Evolutionary conservation across 2,113 vertebrate species (phyloP).

Genomic region (Mesembrinibis cayennensis): DNA sequence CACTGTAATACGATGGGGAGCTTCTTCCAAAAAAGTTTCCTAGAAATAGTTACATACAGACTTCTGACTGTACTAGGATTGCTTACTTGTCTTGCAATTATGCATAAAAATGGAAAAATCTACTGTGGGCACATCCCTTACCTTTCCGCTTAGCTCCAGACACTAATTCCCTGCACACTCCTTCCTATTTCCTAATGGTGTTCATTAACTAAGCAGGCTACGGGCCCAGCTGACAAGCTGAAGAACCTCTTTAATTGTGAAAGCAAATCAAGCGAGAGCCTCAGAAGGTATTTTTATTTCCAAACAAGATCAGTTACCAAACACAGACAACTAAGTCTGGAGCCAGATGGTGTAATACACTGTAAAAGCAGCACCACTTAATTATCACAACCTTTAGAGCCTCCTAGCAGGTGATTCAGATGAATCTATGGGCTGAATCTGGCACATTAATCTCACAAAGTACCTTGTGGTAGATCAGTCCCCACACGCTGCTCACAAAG

Average conservation of each 20-base stretch:
- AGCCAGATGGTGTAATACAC: slow-evolving; percentile 40
- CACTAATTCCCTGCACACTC: background rate
- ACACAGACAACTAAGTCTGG: slow-evolving; percentile 26
- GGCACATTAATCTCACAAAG: slow-evolving; percentile 9
- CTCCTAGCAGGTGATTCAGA: background rate
- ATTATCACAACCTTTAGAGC: slow-evolving; percentile 17
- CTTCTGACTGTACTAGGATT: background rate
- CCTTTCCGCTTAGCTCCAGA: background rate
- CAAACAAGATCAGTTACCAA: slow-evolving; percentile 45
- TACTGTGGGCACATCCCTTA: background rate
- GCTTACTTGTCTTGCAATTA: background rate
- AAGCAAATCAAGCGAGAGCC: background rate
- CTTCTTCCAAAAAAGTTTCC: background rate
- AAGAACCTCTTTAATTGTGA: background rate
- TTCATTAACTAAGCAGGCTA: background rate
- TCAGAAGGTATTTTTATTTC: slow-evolving; percentile 12
- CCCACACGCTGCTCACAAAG: background rate
- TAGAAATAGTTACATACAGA: background rate
- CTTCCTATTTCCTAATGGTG: background rate
- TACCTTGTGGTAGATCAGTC: background rate
- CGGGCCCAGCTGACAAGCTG: background rate
- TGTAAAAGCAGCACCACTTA: slow-evolving; percentile 33
- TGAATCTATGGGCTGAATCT: background rate
- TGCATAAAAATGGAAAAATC: background rate
- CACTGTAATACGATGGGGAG: background rate